A percentile compares a stretch with the other conserved stretches of the same genome.
These are phyloP conservation scores for Bembecia ichneumoniformis DNA, from an alignment of 2,888 invertebrate species.

Conservation along the genomic window DNA sequence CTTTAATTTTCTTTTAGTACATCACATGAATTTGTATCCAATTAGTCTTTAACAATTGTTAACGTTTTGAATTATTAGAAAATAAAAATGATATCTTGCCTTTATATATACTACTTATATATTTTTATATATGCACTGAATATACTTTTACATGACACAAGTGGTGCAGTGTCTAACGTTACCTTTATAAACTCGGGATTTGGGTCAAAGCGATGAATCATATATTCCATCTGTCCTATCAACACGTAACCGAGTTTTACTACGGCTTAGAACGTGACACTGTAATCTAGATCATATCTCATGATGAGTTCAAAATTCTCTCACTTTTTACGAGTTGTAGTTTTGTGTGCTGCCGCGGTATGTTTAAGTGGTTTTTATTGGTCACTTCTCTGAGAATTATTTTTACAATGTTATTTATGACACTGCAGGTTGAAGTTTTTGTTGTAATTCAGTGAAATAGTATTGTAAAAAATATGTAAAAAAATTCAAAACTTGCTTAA, in stretches of 20 bases:
- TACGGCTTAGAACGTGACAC: conserved; percentile 38
- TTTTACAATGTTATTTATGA: too few relatives aligned
- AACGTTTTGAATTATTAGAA: too few relatives aligned
- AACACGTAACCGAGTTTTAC: conserved; percentile 17
- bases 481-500: too few relatives aligned
- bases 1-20: too few relatives aligned
- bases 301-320: neutral
- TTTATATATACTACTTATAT: too few relatives aligned
- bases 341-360: neutral
- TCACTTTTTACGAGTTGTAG: neutral
- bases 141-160: neutral
- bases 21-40: too few relatives aligned
- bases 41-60: too few relatives aligned
- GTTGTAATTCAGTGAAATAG: too few relatives aligned
- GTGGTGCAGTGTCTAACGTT: neutral
- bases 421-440: too few relatives aligned
- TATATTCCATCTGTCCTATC: conserved; percentile 26
- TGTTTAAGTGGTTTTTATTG: conserved; percentile 2
- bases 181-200: conserved; percentile 5
- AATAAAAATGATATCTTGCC: too few relatives aligned
- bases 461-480: too few relatives aligned
- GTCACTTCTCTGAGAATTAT: neutral
- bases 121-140: too few relatives aligned
- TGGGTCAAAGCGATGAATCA: conserved; percentile 53
- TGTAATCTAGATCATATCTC: conserved; percentile 17